Evolutionary conservation across 2,797 vertebrate species (phyloP), one percentile per base, ranked within the genome.

Genomic region (Telmatherina bonti): DNA sequence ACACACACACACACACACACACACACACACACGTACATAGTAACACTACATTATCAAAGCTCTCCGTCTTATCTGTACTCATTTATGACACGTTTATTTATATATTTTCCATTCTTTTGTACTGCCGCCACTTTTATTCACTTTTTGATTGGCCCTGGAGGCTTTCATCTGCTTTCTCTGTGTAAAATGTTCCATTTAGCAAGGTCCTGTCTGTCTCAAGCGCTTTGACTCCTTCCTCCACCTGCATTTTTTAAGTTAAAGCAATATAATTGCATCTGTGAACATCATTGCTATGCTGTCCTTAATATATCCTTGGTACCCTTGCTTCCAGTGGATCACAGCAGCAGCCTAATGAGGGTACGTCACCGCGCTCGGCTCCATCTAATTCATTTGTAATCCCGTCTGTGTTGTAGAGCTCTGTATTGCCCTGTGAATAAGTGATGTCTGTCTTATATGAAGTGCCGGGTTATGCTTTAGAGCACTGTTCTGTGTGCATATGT

Each of bases 381-480:
- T 67, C 70, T 43, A 49, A 35, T 73, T 66, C 30, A 55, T 71
- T 65, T 76, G 66, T 72, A 65, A 65, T 78, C 64, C 54, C 35
- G 53, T 52, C 31, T 10, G 41, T 69, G 56, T 74, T 62, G 29
- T 61, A 18, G 43, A 79, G 80, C 74, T 88, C 76, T 76, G 76
- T 84, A 58, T 57, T 62, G 20, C 68, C 62, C 18, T 16, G 31
- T 58, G 77, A 84, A 82, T 81, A 76, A 82, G 72, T 53, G 56
- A 75, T 71, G 75, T 67, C 57, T 58, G 45, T 49, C 70, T 86
- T 82, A 83, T 88, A 77, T 47, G 51, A 64, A 60, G 64, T 13
- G 43, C 74, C 41, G 33, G 67, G 30, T 65, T 8, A 26, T 54
- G 31, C 57, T 5, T 51, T 27, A 3, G 45, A 64, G 59, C 56